Evolutionary conservation across 2,797 vertebrate genomes (phyloP).

Genomic region (Scomberomorus guttatus): DNA sequence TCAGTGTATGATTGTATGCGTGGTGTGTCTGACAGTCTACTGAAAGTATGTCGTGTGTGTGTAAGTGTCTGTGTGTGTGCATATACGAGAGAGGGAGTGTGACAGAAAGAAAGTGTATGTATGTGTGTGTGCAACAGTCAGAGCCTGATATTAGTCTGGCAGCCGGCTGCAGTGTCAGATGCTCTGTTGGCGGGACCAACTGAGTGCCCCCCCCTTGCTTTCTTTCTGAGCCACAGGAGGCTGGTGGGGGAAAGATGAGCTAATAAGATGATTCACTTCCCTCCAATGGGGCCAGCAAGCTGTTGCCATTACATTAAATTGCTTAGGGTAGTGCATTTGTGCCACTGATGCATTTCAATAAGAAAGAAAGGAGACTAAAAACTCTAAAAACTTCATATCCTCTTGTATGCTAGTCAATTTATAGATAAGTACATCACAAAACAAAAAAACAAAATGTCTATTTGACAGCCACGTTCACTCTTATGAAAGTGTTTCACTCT

Average conservation of each 20-base stretch:
- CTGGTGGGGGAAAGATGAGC: slow-evolving; percentile 50
- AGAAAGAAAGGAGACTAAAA: slow-evolving; percentile 3
- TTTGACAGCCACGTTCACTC: neutral
- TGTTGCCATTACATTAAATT: slow-evolving; percentile 73
- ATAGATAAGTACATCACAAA: neutral
- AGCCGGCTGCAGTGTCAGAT: slow-evolving; percentile 69
- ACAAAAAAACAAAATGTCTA: neutral
- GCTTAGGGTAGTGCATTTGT: slow-evolving; percentile 58
- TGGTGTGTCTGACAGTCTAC: slow-evolving; percentile 7
- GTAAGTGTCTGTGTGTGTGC: neutral
- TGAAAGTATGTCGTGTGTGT: slow-evolving; percentile 9
- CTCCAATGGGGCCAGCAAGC: slow-evolving; percentile 67
- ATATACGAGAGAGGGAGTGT: neutral
- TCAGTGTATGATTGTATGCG: neutral
- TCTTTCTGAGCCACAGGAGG: slow-evolving; percentile 51
- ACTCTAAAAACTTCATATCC: neutral
- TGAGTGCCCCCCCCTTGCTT: slow-evolving; percentile 21
- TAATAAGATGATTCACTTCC: slow-evolving; percentile 77
- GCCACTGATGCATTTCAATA: slow-evolving; percentile 35
- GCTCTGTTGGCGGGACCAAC: slow-evolving; percentile 62
- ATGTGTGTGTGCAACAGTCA: slow-evolving; percentile 20
- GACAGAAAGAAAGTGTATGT: neutral
- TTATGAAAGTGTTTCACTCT: neutral
- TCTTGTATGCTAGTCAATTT: slow-evolving; percentile 3
- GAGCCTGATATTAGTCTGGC: slow-evolving; percentile 57